A percentile compares a stretch with the other conserved stretches of the same genome.
Evolutionary conservation across 2,888 invertebrate species (phyloP).

Genomic region (Lottia scabra): DNA sequence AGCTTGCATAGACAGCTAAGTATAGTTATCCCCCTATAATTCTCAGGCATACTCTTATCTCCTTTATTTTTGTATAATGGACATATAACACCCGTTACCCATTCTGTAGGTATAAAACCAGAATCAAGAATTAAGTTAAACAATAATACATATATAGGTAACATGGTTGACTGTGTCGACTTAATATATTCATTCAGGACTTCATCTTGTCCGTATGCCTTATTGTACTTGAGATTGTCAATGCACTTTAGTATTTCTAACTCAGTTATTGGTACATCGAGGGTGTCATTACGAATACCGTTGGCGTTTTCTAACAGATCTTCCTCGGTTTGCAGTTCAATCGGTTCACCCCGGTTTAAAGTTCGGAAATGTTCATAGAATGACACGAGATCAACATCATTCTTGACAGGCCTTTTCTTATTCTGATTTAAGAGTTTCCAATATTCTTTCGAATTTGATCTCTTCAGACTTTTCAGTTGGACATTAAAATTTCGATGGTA

Average conservation of each 20-base stretch:
- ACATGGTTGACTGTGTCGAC: background rate
- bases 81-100: conserved; percentile 1
- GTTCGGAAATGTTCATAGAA: too few relatives aligned
- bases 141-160: background rate
- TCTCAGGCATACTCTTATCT: conserved; percentile 10
- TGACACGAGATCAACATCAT: too few relatives aligned
- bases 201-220: conserved; percentile 5
- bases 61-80: conserved; percentile 7
- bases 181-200: conserved; percentile 20
- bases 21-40: conserved; percentile 13
- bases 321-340: too few relatives aligned
- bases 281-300: too few relatives aligned
- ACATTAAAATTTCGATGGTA: background rate
- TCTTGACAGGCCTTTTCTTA: background rate
- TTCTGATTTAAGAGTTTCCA: too few relatives aligned
- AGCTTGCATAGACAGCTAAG: background rate
- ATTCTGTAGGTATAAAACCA: conserved; percentile 8
- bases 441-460: too few relatives aligned
- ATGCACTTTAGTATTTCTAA: conserved; percentile 9
- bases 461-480: background rate
- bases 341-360: too few relatives aligned
- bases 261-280: background rate
- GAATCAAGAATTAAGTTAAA: conserved; percentile 17
- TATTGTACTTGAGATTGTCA: conserved; percentile 8
- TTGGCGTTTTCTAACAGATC: too few relatives aligned